phyloP scores from a whole-genome alignment of 2,888 invertebrate species.

The Portevinia maculata region DNA sequence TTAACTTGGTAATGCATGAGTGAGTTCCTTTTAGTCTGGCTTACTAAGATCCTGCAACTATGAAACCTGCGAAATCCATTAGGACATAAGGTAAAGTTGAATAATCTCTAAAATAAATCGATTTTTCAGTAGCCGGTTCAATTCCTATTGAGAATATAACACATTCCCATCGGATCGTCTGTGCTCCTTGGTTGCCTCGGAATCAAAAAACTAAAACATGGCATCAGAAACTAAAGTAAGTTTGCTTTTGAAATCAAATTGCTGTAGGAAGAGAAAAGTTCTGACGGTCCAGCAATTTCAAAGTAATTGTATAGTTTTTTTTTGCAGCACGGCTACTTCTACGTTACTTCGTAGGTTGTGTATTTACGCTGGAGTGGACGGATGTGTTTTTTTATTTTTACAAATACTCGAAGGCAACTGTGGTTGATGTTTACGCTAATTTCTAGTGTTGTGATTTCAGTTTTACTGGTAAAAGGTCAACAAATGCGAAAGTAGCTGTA shows the following conservation, averaged over 20 bases:
- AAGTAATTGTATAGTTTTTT: background rate
- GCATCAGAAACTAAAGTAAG: slow-evolving; percentile 5
- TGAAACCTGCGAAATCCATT: no score
- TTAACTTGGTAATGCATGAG: no score
- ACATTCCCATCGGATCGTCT: background rate
- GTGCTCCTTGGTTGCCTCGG: background rate
- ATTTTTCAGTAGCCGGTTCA: background rate
- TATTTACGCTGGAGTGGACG: background rate
- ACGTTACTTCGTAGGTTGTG: background rate
- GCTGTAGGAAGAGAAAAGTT: slow-evolving; percentile 6
- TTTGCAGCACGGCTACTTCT: background rate
- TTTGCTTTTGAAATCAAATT: slow-evolving; percentile 38
- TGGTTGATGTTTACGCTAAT: background rate
- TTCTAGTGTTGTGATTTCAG: background rate
- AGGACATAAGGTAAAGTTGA: no score
- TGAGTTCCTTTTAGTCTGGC: no score
- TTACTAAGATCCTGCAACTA: no score
- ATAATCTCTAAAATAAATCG: no score
- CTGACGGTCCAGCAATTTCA: slow-evolving; percentile 38
- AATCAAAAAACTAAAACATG: background rate
- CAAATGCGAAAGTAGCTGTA: background rate
- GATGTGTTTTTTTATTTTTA: background rate
- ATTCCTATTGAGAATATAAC: background rate
- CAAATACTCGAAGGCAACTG: background rate
- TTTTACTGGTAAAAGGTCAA: background rate